A percentile compares a stretch with the other conserved stretches of the same genome.
Conservation (phyloP, 92 coral and sea anemone species). For the Phymanthus crucifer region DNA sequence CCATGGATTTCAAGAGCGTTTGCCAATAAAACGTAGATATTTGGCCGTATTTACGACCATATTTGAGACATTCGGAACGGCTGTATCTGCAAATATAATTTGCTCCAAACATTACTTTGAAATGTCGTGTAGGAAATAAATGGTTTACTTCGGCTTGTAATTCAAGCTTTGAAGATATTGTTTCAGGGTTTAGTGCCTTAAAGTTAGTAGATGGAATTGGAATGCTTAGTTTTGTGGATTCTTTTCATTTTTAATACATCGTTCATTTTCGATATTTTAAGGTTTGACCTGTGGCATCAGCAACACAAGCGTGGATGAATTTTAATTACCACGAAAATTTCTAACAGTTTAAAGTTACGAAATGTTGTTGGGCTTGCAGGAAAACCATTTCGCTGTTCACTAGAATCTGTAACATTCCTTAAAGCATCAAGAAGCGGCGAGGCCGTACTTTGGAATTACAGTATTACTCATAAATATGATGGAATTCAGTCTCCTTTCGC, state of each 20-base stretch:
- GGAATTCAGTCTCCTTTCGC: constrained; percentile 74
- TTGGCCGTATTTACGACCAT: constrained; percentile 13
- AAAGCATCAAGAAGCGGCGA: background rate
- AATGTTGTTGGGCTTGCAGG: background rate
- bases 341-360: constrained; percentile 22
- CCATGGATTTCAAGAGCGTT: background rate
- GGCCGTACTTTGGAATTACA: constrained; percentile 15
- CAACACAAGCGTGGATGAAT: constrained; percentile 59
- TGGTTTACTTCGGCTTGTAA: background rate
- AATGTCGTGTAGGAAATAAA: background rate
- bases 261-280: constrained; percentile 85
- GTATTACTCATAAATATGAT: constrained; percentile 53
- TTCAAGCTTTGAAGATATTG: background rate
- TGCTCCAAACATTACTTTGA: constrained; percentile 25
- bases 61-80: constrained; percentile 15
- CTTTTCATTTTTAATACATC: constrained; percentile 72
- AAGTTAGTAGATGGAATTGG: background rate
- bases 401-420: background rate
- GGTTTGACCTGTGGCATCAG: constrained; percentile 54
- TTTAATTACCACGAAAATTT: constrained; percentile 24
- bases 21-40: background rate
- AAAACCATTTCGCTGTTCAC: constrained; percentile 12
- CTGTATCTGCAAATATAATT: constrained; percentile 40
- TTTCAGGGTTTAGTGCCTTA: background rate
- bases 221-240: constrained; percentile 25